Evolutionary conservation across 2,797 vertebrate species (phyloP).

Genomic region (Botia kubotai): DNA sequence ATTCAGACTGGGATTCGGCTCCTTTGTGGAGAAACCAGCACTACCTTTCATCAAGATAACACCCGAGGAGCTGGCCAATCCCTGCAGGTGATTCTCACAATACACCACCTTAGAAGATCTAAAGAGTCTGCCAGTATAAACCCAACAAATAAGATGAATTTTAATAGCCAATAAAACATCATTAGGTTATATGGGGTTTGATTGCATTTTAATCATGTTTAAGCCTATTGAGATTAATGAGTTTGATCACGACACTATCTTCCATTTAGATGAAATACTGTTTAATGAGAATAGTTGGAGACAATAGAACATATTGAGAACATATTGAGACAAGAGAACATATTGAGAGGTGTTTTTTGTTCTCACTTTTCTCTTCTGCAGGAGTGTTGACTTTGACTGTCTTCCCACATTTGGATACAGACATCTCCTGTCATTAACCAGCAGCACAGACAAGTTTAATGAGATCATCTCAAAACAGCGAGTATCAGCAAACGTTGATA

Average conservation of each 20-base stretch:
- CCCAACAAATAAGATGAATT: not conserved
- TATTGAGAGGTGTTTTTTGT: not conserved
- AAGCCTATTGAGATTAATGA: not conserved
- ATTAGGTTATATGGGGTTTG: not conserved
- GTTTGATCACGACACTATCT: conserved; percentile 7
- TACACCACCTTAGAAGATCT: not conserved
- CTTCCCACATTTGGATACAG: conserved; percentile 93
- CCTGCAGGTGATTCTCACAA: conserved; percentile 85
- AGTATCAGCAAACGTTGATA: conserved; percentile 91
- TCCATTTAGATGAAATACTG: not conserved
- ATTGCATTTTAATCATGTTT: conserved; percentile 17
- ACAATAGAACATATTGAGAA: not conserved
- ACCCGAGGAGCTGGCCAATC: conserved; percentile 84
- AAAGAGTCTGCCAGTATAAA: conserved; percentile 2
- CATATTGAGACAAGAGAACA: too few relatives aligned
- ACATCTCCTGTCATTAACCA: conserved; percentile 91
- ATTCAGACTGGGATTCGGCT: conserved; percentile 95
- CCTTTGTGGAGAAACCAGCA: conserved; percentile 97
- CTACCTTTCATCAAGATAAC: conserved; percentile 93
- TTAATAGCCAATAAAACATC: not conserved
- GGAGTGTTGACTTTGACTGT: conserved; percentile 74
- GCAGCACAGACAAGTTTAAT: conserved; percentile 89
- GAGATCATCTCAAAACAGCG: conserved; percentile 86
- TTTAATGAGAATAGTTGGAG: not conserved
- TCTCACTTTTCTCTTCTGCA: conserved; percentile 64